phyloP scores from a whole-genome alignment of 1,140 invertebrate genomes.

The Monomorium pharaonis region DNA sequence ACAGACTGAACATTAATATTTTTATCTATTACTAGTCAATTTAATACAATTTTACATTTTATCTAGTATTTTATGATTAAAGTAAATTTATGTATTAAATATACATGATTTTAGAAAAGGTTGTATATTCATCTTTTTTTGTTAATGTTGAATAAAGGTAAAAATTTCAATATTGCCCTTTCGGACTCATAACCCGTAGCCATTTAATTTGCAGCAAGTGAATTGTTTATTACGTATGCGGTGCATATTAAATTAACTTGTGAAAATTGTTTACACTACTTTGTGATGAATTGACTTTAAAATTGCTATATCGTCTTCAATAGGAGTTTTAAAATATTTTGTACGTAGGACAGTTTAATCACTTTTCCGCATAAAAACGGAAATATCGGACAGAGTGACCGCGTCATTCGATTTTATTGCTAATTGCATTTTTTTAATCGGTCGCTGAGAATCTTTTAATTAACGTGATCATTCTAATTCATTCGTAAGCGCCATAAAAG shows the following conservation, averaged over 20 bases:
- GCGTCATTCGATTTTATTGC: not conserved
- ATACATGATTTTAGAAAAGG: not conserved
- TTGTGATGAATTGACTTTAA: not conserved
- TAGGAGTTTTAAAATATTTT: not conserved
- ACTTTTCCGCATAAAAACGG: not conserved
- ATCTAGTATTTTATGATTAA: not conserved
- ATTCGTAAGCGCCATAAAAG: not conserved
- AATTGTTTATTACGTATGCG: not conserved
- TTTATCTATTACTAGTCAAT: not conserved
- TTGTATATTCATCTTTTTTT: not conserved
- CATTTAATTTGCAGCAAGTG: not conserved
- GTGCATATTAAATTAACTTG: not conserved
- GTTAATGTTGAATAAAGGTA: not conserved
- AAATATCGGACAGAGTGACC: not conserved
- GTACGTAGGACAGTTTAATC: not conserved
- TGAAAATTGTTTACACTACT: slow-evolving; percentile 11
- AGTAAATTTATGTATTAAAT: not conserved
- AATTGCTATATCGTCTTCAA: not conserved
- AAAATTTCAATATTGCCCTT: not conserved
- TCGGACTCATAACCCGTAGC: not conserved
- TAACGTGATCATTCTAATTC: not conserved
- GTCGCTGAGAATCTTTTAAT: not conserved
- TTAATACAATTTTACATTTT: not conserved
- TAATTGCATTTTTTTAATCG: slow-evolving; percentile 5
- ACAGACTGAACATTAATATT: no score